Conservation (phyloP, 2,113 vertebrate species). For the Ifrita kowaldi region DNA sequence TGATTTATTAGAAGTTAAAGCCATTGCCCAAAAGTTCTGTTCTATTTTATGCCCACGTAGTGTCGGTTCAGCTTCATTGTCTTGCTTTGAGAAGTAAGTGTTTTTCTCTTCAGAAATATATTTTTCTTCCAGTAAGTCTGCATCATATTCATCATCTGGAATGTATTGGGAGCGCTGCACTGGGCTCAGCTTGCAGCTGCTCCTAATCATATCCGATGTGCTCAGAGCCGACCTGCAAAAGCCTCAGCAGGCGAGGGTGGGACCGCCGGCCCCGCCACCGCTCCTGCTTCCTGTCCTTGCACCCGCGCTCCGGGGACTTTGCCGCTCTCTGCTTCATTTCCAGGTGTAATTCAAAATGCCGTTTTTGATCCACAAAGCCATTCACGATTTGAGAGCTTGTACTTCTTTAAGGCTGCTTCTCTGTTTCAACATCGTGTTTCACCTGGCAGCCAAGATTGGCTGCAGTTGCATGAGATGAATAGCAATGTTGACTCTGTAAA, state of each 20-base stretch:
- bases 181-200: conserved; percentile 60
- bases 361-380: conserved; percentile 29
- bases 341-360: conserved; percentile 48
- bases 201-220: conserved; percentile 43
- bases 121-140: conserved; percentile 57
- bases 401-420: not conserved
- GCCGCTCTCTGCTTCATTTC: not conserved
- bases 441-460: conserved; percentile 43
- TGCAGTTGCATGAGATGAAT: conserved; percentile 38
- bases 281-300: not conserved
- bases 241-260: not conserved
- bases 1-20: conserved; percentile 35
- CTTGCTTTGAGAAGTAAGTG: conserved; percentile 50
- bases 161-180: conserved; percentile 21
- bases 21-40: not conserved
- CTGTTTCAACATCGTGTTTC: conserved; percentile 37
- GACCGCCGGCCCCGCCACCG: not conserved
- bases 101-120: conserved; percentile 42
- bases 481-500: conserved; percentile 17
- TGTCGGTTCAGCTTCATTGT: not conserved
- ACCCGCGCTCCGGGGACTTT: not conserved
- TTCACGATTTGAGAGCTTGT: not conserved
- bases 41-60: conserved; percentile 22
- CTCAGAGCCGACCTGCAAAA: conserved; percentile 29
- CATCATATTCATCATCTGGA: conserved; percentile 66